Evolutionary conservation across 1,140 invertebrate species (phyloP).

Genomic region (Halictus rubicundus): DNA sequence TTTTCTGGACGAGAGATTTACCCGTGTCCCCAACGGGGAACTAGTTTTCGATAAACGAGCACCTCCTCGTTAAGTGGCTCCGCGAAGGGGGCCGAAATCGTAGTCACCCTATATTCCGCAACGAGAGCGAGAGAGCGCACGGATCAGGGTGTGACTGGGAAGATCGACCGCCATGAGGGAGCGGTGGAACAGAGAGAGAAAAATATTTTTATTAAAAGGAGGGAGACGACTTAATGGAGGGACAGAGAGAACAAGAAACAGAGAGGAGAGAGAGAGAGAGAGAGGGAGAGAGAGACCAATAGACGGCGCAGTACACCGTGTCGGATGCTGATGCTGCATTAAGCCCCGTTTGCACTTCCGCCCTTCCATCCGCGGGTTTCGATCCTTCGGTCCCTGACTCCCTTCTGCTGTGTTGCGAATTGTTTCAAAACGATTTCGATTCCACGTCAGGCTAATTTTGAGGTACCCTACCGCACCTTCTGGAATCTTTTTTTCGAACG

Average conservation of each 20-base stretch:
- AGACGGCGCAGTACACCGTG: constrained; percentile 46
- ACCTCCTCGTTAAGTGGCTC: constrained; percentile 62
- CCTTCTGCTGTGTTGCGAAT: background rate
- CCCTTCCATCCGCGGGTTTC: constrained; percentile 41
- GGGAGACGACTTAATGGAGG: constrained; percentile 33
- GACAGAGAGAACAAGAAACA: background rate
- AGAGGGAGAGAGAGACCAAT: constrained; percentile 36
- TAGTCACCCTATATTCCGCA: constrained; percentile 52
- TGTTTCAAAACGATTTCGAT: constrained; percentile 28
- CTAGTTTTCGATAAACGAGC: constrained; percentile 65
- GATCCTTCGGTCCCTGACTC: constrained; percentile 22
- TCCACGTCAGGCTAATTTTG: background rate
- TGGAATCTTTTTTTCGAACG: too few species aligned
- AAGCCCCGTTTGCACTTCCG: constrained; percentile 63
- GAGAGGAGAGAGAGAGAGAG: constrained; percentile 33
- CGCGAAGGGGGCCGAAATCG: constrained; percentile 58
- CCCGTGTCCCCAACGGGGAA: constrained; percentile 49
- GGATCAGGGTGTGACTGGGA: constrained; percentile 5
- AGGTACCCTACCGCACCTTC: background rate
- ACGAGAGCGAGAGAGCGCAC: constrained; percentile 12
- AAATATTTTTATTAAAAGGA: constrained; percentile 65
- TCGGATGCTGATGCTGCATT: constrained; percentile 52
- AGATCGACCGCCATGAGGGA: background rate
- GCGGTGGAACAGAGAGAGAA: constrained; percentile 25
- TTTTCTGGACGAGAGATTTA: constrained; percentile 44